A percentile compares a stretch with the other conserved stretches of the same genome.
These are phyloP conservation scores for Coleophora flavipennella DNA, from an alignment of 2,888 invertebrate genomes.

Conservation along the genomic window DNA sequence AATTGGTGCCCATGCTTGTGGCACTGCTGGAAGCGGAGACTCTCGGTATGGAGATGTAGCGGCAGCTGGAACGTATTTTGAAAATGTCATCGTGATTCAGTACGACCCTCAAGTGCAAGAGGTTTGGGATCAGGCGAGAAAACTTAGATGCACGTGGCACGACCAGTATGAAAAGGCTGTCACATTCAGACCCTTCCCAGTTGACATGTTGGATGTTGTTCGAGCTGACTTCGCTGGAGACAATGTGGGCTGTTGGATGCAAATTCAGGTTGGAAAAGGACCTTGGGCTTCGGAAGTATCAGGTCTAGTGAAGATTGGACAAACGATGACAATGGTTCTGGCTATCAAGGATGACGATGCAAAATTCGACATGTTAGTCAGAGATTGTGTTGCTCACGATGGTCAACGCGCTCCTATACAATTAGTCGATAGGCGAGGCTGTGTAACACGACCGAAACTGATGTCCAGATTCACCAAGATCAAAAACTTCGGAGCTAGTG, in stretches of 20 bases:
- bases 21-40: conserved; percentile 92
- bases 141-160: conserved; percentile 94
- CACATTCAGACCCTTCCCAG: conserved; percentile 94
- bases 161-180: conserved; percentile 96
- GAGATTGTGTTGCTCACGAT: conserved; percentile 95
- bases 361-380: conserved; percentile 95
- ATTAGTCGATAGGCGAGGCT: conserved; percentile 92
- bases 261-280: conserved; percentile 95
- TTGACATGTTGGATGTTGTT: conserved; percentile 96
- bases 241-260: conserved; percentile 98
- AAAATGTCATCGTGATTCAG: conserved; percentile 94
- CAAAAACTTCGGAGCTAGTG: conserved; percentile 94
- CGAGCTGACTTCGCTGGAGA: conserved; percentile 95
- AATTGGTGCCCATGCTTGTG: conserved; percentile 92
- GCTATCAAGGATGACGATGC: conserved; percentile 96
- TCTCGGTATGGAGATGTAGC: conserved; percentile 93
- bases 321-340: conserved; percentile 97
- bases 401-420: conserved; percentile 95
- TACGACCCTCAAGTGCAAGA: conserved; percentile 96
- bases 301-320: conserved; percentile 94
- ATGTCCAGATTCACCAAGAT: conserved; percentile 96
- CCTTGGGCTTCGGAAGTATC: conserved; percentile 97
- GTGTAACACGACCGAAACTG: conserved; percentile 91
- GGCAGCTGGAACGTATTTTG: conserved; percentile 93
- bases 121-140: conserved; percentile 95